These are phyloP conservation scores for Falco berigora DNA, from an alignment of 2,797 vertebrate species.

Conservation along the genomic window DNA sequence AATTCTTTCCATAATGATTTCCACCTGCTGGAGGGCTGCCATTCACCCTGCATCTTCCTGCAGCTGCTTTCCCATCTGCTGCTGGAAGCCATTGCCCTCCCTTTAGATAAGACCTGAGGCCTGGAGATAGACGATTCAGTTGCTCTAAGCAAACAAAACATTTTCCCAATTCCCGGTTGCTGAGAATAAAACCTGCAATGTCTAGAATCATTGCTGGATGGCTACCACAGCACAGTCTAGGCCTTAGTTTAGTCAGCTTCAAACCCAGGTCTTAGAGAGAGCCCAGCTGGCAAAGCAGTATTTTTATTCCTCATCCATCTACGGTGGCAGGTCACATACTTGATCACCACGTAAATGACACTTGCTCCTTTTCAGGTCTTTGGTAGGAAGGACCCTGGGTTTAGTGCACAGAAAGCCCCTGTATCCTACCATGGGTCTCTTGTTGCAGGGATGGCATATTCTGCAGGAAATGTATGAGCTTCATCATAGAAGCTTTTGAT, in stretches of 20 bases:
- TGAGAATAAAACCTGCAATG: neutral
- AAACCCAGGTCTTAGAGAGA: neutral
- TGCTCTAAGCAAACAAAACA: neutral
- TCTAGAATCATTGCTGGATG: neutral
- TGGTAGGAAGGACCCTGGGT: neutral
- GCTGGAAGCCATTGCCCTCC: neutral
- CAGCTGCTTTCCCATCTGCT: conserved; percentile 29
- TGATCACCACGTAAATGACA: neutral
- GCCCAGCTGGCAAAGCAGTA: neutral
- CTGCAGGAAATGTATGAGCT: neutral
- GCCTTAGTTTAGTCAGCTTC: neutral
- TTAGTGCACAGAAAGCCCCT: neutral
- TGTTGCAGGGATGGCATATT: neutral
- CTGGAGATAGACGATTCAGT: neutral
- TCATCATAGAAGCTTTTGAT: neutral
- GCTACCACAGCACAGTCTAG: neutral
- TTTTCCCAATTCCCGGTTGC: neutral
- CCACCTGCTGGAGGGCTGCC: conserved; percentile 18
- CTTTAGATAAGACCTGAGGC: neutral
- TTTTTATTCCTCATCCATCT: neutral
- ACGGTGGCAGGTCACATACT: neutral
- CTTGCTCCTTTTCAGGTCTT: neutral
- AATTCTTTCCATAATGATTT: conserved; percentile 28
- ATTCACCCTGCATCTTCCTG: neutral
- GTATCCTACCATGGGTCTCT: neutral